phyloP scores from a whole-genome alignment of 1,140 invertebrate genomes.

The Drosophila guanche region DNA sequence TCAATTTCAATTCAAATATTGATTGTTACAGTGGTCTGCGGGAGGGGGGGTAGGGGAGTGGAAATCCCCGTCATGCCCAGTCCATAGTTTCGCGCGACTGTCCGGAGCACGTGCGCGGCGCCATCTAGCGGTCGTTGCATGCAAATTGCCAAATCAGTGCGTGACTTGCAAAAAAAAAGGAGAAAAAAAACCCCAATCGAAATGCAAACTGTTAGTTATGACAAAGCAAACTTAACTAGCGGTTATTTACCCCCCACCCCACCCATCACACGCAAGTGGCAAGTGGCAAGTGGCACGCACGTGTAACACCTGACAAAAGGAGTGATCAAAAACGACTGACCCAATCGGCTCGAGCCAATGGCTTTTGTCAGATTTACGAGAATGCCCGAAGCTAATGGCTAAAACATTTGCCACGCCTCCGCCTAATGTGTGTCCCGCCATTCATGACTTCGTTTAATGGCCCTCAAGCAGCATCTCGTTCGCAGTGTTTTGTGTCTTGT shows the following conservation, averaged over 20 bases:
- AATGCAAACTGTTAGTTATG: slow-evolving; percentile 64
- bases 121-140: slow-evolving; percentile 64
- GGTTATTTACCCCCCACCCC: slow-evolving; percentile 34
- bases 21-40: slow-evolving; percentile 10
- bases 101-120: slow-evolving; percentile 54
- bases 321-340: slow-evolving; percentile 18
- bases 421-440: slow-evolving; percentile 6
- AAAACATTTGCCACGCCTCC: slow-evolving; percentile 48
- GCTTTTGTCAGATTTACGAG: slow-evolving; percentile 45
- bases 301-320: slow-evolving; percentile 56
- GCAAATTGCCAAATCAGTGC: slow-evolving; percentile 78
- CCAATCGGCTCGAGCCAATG: slow-evolving; percentile 34
- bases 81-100: neutral
- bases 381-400: slow-evolving; percentile 52
- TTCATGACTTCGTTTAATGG: slow-evolving; percentile 41
- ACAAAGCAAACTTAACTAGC: slow-evolving; percentile 59
- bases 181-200: slow-evolving; percentile 24
- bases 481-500: neutral
- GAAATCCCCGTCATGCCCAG: no score
- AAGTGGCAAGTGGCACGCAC: slow-evolving; percentile 51
- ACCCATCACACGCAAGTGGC: no score
- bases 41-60: slow-evolving; percentile 1
- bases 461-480: slow-evolving; percentile 29
- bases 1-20: slow-evolving; percentile 40
- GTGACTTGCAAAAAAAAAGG: slow-evolving; percentile 65